Evolutionary conservation across 2,888 invertebrate species (phyloP), one percentile per base, ranked within the genome.

Genomic region (Kuschelorhynchus macadamiae): DNA sequence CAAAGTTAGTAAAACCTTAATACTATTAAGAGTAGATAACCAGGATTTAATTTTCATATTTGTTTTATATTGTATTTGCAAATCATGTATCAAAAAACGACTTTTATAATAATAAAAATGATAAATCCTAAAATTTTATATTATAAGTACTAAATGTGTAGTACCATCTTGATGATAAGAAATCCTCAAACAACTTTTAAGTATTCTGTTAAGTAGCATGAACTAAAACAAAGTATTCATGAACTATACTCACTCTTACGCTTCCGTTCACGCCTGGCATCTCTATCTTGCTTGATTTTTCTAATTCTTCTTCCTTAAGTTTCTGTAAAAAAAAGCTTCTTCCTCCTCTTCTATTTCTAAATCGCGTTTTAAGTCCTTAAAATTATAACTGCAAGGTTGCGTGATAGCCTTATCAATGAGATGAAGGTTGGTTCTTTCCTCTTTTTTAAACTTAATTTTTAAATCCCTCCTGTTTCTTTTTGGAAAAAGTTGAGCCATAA

Each of bases 401-500:
- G 89, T 86, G 1, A 95, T 81, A 0, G 94, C 94, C 77, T 90
- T 91, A 79, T 94, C 92, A 2, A 95, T 87, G 63, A 93, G 86
- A 1, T 84, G 82, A n/a, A 87, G 84, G 83, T 95, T 94, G 0
- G 88, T 81, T 78, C 89, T 87, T 79, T 97, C 97, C 82, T 98
- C 98, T 76, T 93, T 92, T 80, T 96, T 96, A 80, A 95, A 98
- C 85, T 98, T 98, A 25, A 92, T 85, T 83, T 97, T 97, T 8
- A 98, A 85, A 76, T 97, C 96, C 59, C 89, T 85, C 11, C 97
- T 85, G 0, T 89, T 90, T 66, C 97, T 87, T 41, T 89, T 89
- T 0, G 94, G 82, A 84, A 97, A 96, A 41, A 95, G 84, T 52
- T 90, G 88, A 67, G 90, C 87, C 94, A 98, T 97, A 55, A 96